These are phyloP conservation scores for Acanthococcus lagerstroemiae DNA, from an alignment of 2,888 invertebrate species.

Conservation along the genomic window DNA sequence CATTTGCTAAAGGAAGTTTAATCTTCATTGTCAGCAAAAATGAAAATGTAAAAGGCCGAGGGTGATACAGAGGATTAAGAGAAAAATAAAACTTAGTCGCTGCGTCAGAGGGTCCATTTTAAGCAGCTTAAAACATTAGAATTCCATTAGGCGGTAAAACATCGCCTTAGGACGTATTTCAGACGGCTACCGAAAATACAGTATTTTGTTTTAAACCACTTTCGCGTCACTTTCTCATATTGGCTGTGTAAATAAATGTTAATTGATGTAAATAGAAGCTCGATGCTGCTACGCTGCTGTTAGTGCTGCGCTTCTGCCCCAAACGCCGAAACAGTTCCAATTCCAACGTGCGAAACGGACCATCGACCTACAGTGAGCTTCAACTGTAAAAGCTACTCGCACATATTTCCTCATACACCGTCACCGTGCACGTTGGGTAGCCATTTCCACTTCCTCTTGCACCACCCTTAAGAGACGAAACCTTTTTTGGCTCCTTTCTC, in stretches of 20 bases:
- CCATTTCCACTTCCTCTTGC: too few species aligned
- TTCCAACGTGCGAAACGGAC: too few species aligned
- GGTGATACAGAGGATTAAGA: conserved; percentile 30
- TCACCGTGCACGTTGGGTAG: too few species aligned
- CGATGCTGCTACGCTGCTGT: too few species aligned
- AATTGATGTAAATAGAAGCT: conserved; percentile 27
- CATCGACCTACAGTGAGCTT: too few species aligned
- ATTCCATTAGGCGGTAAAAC: conserved; percentile 32
- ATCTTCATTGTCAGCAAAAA: conserved; percentile 13
- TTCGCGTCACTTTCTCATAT: conserved; percentile 21
- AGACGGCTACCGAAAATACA: conserved; percentile 25
- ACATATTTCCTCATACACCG: too few species aligned
- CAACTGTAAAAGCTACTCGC: too few species aligned
- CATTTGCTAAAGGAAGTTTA: too few species aligned
- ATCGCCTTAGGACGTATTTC: conserved; percentile 26
- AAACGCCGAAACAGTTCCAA: too few species aligned
- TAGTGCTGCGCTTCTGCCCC: too few species aligned
- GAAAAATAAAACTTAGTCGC: conserved; percentile 28
- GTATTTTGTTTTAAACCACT: conserved; percentile 22
- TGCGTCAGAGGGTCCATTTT: conserved; percentile 27
- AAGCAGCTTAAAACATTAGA: conserved; percentile 32
- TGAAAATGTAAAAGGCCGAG: conserved; percentile 30
- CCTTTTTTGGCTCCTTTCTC: too few species aligned
- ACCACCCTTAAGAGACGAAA: too few species aligned
- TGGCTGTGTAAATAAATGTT: conserved; percentile 26